Evolutionary conservation across 1,140 invertebrate species (phyloP).

Genomic region (Apocrypta bakeri): DNA sequence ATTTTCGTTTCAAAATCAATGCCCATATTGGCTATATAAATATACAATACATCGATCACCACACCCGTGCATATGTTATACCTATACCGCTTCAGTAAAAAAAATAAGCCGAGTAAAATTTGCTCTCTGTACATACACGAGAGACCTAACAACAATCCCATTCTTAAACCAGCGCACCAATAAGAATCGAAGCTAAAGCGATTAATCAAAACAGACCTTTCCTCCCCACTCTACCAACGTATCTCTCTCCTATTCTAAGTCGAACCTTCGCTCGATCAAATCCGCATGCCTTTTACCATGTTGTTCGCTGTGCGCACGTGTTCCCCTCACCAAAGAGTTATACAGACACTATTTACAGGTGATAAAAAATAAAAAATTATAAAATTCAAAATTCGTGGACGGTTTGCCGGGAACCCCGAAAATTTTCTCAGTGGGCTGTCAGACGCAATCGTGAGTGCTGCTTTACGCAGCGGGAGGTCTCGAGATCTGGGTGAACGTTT

Average conservation of each 20-base stretch:
- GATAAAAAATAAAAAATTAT: too few relatives aligned
- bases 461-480: background rate
- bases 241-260: background rate
- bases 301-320: background rate
- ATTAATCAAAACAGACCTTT: slow-evolving; percentile 32
- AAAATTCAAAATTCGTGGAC: too few relatives aligned
- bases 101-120: too few relatives aligned
- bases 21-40: too few relatives aligned
- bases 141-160: background rate
- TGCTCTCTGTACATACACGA: background rate
- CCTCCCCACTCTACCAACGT: background rate
- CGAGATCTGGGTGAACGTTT: background rate
- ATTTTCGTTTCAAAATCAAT: too few relatives aligned
- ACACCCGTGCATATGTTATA: too few relatives aligned
- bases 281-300: slow-evolving; percentile 19
- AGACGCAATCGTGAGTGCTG: background rate
- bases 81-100: too few relatives aligned
- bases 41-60: too few relatives aligned
- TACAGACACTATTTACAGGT: background rate
- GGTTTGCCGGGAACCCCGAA: background rate
- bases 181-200: background rate
- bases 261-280: slow-evolving; percentile 15
- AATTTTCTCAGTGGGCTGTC: background rate
- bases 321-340: background rate
- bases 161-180: background rate